Conservation (phyloP, 2,888 invertebrate species). For the Halocaridina rubra region DNA sequence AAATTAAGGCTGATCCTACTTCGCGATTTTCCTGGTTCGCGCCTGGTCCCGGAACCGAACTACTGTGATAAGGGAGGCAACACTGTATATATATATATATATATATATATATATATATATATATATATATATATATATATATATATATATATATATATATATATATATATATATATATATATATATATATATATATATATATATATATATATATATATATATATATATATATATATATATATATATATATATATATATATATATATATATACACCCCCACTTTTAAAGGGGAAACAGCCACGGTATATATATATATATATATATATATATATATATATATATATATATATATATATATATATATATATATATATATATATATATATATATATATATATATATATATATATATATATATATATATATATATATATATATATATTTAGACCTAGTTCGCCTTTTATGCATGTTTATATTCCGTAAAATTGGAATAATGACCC, state of each 20-base stretch:
- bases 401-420: neutral
- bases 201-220: neutral
- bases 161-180: neutral
- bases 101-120: neutral
- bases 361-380: neutral
- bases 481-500: too few relatives aligned
- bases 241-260: neutral
- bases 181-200: neutral
- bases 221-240: neutral
- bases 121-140: neutral
- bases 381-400: neutral
- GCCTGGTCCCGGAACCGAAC: too few relatives aligned
- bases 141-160: neutral
- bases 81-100: neutral
- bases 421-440: neutral
- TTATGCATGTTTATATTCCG: too few relatives aligned
- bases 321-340: neutral
- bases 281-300: neutral
- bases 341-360: neutral
- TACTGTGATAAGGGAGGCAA: too few relatives aligned
- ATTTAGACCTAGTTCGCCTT: too few relatives aligned
- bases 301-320: neutral
- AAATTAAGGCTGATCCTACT: too few relatives aligned
- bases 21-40: too few relatives aligned
- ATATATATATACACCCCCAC: neutral